Base-by-base conservation (phyloP, 2,888 invertebrate genomes). In the Disparrhopalites patrizii region DNA sequence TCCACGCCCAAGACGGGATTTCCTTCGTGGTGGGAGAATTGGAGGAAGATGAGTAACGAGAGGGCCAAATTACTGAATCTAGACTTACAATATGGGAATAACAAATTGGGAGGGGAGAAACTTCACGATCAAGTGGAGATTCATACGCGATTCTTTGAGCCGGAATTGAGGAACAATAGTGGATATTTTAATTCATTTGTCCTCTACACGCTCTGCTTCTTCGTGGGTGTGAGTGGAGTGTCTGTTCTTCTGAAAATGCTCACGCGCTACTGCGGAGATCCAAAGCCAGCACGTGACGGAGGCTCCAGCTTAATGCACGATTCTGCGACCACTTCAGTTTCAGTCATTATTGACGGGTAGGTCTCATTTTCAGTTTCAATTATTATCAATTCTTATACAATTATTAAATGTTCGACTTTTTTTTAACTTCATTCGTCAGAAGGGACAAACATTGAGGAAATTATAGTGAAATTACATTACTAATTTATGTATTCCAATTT, bases 11-110 rank as follows among this genome's bases (percentile, higher is more conserved):
- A 28, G 15, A 25, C 52, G 8, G 43, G 54, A 15, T 62, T 62
- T 25, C 43, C 56, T 1, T 56, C 30, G 2, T 56, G 56, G 43
- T 55, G 52, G 52, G 52, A 54, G 2, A 52, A 52, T 52, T 52
- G 52, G 52, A 7, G 30, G 13, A 52, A 52, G 25, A 52, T 52
- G 52, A 52, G 52, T 10, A 28, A 30, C 18, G 52, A 52, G 5
- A 10, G 30, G 4, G 28, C 52, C 3, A 52, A 52, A 28, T 27
- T 52, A 18, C 47, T 47, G 20, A 47, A 47, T 13, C 3, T 47
- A 23, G 47, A 47, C 18, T 47, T 47, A 25, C 47, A 8, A 25
- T 47, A 47, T 47, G 47, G 47, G 3, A 47, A 23, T 23, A 47
- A 47, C 10, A 47, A 47, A 47, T 20, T 47, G 8, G 23, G 18